Percentiles rank a stretch among this genome's conserved stretches.
Conservation (phyloP, 2,888 invertebrate species). For the Drosophila aldrichi region DNA sequence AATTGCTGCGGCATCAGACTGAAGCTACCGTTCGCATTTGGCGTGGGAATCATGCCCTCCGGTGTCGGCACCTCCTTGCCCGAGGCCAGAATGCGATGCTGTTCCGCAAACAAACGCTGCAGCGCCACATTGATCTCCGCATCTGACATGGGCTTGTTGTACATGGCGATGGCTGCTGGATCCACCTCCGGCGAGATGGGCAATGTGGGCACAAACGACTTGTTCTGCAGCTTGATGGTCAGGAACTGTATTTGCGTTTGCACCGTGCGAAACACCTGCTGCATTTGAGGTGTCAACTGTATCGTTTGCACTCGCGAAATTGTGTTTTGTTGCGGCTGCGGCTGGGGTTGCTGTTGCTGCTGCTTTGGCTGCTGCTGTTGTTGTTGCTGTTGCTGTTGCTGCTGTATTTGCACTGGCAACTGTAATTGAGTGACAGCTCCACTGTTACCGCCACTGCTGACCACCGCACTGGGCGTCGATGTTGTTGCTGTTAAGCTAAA, state of each 20-base stretch:
- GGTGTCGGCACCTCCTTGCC: conserved; percentile 89
- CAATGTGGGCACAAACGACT: conserved; percentile 80
- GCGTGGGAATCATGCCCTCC: conserved; percentile 84
- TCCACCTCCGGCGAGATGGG: conserved; percentile 84
- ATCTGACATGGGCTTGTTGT: conserved; percentile 86
- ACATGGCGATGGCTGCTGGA: conserved; percentile 82
- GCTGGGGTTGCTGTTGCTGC: conserved; percentile 60
- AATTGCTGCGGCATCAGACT: conserved; percentile 73
- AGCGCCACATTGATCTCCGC: conserved; percentile 87
- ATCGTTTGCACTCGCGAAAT: conserved; percentile 90
- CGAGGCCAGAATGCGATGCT: conserved; percentile 90
- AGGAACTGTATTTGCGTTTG: conserved; percentile 90
- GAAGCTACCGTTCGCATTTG: conserved; percentile 75
- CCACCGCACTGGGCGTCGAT: conserved; percentile 35
- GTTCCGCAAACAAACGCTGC: conserved; percentile 88
- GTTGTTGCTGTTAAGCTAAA: conserved; percentile 54
- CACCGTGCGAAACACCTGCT: conserved; percentile 88
- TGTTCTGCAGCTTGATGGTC: conserved; percentile 86
- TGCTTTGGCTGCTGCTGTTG: conserved; percentile 51
- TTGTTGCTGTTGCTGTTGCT: conserved; percentile 19
- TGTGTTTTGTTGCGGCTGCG: conserved; percentile 76
- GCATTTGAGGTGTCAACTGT: conserved; percentile 90
- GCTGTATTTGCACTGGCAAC: conserved; percentile 39
- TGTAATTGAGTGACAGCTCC: conserved; percentile 50
- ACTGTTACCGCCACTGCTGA: conserved; percentile 70